Evolutionary conservation across 1,140 invertebrate genomes (phyloP).

Genomic region (Conopomorpha cramerella): DNA sequence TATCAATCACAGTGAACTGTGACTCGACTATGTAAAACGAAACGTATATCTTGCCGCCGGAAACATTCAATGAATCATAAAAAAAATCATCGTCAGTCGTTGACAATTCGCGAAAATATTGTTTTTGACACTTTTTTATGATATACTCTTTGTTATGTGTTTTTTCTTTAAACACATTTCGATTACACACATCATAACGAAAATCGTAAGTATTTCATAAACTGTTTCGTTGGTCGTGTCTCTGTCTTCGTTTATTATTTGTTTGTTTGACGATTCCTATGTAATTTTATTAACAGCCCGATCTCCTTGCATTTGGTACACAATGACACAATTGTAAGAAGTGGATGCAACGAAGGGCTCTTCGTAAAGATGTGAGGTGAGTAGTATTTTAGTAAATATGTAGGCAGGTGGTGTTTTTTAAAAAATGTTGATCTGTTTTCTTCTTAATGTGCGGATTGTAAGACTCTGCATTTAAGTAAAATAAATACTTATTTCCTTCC

Average conservation of each 20-base stretch:
- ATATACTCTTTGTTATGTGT: too few relatives aligned
- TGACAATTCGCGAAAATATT: too few relatives aligned
- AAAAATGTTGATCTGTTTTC: slow-evolving; percentile 3
- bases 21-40: too few relatives aligned
- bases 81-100: too few relatives aligned
- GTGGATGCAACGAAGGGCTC: slow-evolving; percentile 6
- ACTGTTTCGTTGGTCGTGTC: slow-evolving; percentile 6
- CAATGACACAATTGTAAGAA: slow-evolving; percentile 4
- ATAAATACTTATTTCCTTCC: slow-evolving; percentile 1
- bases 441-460: slow-evolving; percentile 4
- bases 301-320: slow-evolving; percentile 5
- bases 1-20: too few relatives aligned
- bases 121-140: too few relatives aligned
- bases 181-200: too few relatives aligned
- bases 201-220: too few relatives aligned
- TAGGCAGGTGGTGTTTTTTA: slow-evolving; percentile 4
- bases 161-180: too few relatives aligned
- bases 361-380: slow-evolving; percentile 7
- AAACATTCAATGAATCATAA: too few relatives aligned
- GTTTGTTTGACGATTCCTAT: slow-evolving; percentile 5
- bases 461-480: neutral
- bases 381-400: slow-evolving; percentile 4
- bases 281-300: slow-evolving; percentile 5
- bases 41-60: too few relatives aligned
- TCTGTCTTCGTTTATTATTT: slow-evolving; percentile 5